Percentiles rank a stretch among this genome's conserved stretches.
Conservation (phyloP, 2,888 invertebrate species). For the Cylindroiulus punctatus region DNA sequence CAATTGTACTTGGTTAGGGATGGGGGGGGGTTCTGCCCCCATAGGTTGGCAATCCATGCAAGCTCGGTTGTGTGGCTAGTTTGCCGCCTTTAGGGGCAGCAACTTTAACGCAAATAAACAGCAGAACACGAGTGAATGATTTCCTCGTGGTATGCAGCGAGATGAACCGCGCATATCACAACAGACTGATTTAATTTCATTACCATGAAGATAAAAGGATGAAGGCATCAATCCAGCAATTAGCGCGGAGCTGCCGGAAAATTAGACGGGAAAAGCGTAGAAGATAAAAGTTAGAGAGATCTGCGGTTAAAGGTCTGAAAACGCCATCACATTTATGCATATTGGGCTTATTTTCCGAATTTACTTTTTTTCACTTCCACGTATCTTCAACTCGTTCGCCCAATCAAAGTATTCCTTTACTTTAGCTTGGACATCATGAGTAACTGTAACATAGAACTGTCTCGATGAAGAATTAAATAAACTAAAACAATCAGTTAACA, state of each 20-base stretch:
- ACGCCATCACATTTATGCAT: not conserved
- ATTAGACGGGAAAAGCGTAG: not conserved
- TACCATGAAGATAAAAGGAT: constrained; percentile 3
- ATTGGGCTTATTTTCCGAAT: not conserved
- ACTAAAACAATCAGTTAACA: too few relatives aligned
- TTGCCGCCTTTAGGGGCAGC: too few relatives aligned
- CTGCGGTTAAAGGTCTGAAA: not conserved
- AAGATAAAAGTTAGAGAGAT: too few relatives aligned
- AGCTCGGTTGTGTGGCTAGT: too few relatives aligned
- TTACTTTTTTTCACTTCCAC: too few relatives aligned
- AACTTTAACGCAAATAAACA: too few relatives aligned
- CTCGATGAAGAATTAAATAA: too few relatives aligned
- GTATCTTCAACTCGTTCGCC: too few relatives aligned
- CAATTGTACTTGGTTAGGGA: not conserved
- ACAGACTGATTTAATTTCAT: not conserved
- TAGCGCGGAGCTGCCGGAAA: not conserved
- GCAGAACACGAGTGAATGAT: not conserved
- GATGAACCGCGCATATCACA: constrained; percentile 22
- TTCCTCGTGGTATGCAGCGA: not conserved
- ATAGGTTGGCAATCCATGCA: too few relatives aligned
- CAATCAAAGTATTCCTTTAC: not conserved
- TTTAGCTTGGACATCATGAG: not conserved
- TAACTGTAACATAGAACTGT: too few relatives aligned
- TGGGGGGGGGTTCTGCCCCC: too few relatives aligned
- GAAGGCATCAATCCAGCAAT: constrained; percentile 2